Base-by-base conservation (phyloP, 2,113 vertebrate species). In the Salvator merianae region DNA sequence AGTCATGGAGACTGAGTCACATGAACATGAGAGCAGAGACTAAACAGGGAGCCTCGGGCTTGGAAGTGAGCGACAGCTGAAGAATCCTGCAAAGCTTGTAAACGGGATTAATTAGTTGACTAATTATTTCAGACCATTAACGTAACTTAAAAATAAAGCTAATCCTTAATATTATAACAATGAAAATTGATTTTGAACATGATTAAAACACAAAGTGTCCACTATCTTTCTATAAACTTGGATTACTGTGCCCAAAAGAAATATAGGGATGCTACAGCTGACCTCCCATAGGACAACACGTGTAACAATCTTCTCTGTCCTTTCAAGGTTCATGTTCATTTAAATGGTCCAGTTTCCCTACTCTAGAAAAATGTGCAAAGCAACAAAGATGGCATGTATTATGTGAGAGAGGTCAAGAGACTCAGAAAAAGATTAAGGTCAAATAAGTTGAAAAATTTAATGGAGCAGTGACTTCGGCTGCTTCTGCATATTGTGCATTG, bases 71-170 rank as follows among this genome's bases (percentile, higher is more conserved):
- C 96, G 96, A 94, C 96, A 96, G 95, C 94, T 94, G 92, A 95
- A 96, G 96, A 96, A 97, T 96, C 94, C 79, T 72, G 96, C 96
- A 97, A 97, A 96, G 96, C 96, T 95, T 97, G 96, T 96, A 96
- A 97, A 96, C 18, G 88, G 93, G 95, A 96, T 97, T 96, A 97
- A 96, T 96, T 96, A 96, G 91, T 92, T 94, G 94, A 86, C 91
- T 96, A 96, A 97, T 97, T 96, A 96, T 97, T 96, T 96, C 89
- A 95, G 84, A 95, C 90, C 91, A 79, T 93, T 93, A 94, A 94
- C 93, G 94, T 93, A 96, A 96, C 95, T 96, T 95, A 96, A 95
- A 95, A 95, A 93, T 93, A 90, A 93, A 91, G 93, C 85, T 89
- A 90, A 66, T 79, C 91, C 83, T 77, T 66, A 62, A 81, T 75